Conservation (phyloP, 2,113 vertebrate species). For the Platycercus adscitus region DNA sequence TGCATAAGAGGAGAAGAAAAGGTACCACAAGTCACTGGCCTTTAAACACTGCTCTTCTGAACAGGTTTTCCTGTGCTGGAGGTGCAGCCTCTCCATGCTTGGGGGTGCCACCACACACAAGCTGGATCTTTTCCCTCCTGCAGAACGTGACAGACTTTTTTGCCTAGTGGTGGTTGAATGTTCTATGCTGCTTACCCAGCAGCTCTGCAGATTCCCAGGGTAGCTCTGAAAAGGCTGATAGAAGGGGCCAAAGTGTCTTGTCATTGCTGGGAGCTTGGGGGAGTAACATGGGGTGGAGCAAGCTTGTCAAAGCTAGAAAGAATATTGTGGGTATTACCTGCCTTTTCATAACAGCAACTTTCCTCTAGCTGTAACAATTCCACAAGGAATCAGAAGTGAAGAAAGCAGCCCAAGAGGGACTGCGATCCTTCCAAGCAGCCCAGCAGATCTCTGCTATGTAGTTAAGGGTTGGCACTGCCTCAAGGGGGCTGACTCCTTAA, state of each 20-base stretch:
- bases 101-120: not conserved
- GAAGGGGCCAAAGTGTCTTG: not conserved
- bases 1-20: not conserved
- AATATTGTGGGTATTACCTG: not conserved
- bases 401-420: not conserved
- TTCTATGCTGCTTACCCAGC: not conserved
- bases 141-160: not conserved
- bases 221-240: not conserved
- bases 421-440: not conserved
- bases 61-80: not conserved
- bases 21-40: not conserved
- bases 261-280: not conserved
- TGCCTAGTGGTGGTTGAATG: not conserved
- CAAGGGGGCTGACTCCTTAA: not conserved
- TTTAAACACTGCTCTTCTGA: not conserved
- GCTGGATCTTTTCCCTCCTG: not conserved
- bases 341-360: not conserved
- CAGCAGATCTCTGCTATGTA: not conserved
- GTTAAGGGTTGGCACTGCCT: not conserved
- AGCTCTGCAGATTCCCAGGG: not conserved
- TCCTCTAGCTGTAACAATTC: not conserved
- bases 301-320: not conserved
- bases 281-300: not conserved
- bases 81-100: not conserved
- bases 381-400: not conserved